phyloP scores from a whole-genome alignment of 2,113 vertebrate genomes.

The Chunga burmeisteri region DNA sequence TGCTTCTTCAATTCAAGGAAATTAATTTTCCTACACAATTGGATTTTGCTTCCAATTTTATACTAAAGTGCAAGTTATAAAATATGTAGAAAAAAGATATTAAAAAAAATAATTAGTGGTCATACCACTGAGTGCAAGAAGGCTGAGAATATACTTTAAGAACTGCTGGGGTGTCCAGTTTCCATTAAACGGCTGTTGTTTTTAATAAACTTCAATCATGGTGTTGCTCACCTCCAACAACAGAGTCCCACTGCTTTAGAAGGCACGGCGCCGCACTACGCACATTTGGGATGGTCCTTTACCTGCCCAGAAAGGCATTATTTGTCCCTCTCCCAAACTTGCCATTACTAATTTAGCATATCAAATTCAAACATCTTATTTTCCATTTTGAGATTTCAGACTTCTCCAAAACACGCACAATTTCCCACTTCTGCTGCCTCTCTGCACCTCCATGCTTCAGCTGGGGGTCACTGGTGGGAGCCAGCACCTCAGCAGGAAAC shows the following conservation, averaged over 20 bases:
- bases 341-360: background rate
- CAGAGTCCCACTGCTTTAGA: background rate
- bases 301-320: background rate
- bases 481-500: background rate
- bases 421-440: background rate
- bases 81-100: conserved; percentile 20
- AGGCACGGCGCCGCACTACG: rapidly evolving
- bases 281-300: background rate
- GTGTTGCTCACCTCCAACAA: background rate
- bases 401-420: rapidly evolving
- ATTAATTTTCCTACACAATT: conserved; percentile 52
- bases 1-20: conserved; percentile 53
- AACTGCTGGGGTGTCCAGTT: background rate
- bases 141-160: background rate
- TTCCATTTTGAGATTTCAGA: background rate
- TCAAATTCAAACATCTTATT: background rate
- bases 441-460: rapidly evolving
- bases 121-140: background rate
- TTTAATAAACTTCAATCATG: background rate
- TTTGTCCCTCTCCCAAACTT: background rate
- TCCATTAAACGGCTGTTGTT: background rate
- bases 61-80: conserved; percentile 21
- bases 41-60: conserved; percentile 56
- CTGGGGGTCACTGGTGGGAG: background rate
- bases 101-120: conserved; percentile 30